Evolutionary conservation across 2,888 invertebrate species (phyloP).

Genomic region (Protophormia terraenovae): DNA sequence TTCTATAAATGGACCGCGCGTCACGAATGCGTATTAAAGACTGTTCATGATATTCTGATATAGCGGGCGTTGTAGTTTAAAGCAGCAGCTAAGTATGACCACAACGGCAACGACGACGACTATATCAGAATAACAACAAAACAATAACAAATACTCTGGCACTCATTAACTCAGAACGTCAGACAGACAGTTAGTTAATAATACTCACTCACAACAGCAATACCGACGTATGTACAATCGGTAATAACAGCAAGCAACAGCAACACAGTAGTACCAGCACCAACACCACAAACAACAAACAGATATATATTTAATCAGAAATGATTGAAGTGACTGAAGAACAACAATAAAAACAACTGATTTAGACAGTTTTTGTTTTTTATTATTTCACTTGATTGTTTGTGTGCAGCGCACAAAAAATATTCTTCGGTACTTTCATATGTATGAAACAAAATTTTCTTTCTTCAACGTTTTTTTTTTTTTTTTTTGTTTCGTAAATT

Average conservation of each 20-base stretch:
- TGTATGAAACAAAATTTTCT: slow-evolving; percentile 27
- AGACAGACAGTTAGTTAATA: neutral
- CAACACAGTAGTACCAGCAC: slow-evolving; percentile 17
- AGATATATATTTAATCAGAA: too few species aligned
- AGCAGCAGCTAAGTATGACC: slow-evolving; percentile 43
- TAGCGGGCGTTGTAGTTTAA: slow-evolving; percentile 73
- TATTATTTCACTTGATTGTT: slow-evolving; percentile 24
- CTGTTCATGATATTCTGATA: slow-evolving; percentile 76
- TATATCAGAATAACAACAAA: slow-evolving; percentile 36
- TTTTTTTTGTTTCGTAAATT: neutral
- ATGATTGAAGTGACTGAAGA: slow-evolving; percentile 52
- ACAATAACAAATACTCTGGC: slow-evolving; percentile 27
- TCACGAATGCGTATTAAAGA: slow-evolving; percentile 76
- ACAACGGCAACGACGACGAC: slow-evolving; percentile 42
- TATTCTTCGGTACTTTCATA: slow-evolving; percentile 34
- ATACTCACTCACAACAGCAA: slow-evolving; percentile 21
- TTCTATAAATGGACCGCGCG: slow-evolving; percentile 71
- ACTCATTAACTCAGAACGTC: slow-evolving; percentile 20
- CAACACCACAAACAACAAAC: slow-evolving; percentile 28
- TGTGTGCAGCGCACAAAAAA: slow-evolving; percentile 24
- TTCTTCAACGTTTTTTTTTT: slow-evolving; percentile 9
- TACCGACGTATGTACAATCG: slow-evolving; percentile 16
- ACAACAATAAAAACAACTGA: slow-evolving; percentile 39
- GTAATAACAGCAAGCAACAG: slow-evolving; percentile 27
- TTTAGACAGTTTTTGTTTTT: slow-evolving; percentile 30